These are phyloP conservation scores for Pseudopleuronectes americanus DNA, from an alignment of 2,797 vertebrate species.

Conservation along the genomic window DNA sequence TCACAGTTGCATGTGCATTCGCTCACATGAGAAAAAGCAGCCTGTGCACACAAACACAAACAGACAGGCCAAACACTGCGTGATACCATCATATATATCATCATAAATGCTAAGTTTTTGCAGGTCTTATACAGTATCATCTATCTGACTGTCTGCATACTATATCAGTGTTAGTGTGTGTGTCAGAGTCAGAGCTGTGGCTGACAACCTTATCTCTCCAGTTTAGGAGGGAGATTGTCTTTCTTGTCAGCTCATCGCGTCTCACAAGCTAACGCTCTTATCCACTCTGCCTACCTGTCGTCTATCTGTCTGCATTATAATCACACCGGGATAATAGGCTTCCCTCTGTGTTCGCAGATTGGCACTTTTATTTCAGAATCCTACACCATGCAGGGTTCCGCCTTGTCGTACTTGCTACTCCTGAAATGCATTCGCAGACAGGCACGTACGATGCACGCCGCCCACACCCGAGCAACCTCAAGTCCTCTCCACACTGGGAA, in stretches of 20 bases:
- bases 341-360: constrained; percentile 63
- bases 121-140: constrained; percentile 49
- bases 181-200: constrained; percentile 54
- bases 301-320: constrained; percentile 81
- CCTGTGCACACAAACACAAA: constrained; percentile 56
- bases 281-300: constrained; percentile 80
- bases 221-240: constrained; percentile 79
- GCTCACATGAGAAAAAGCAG: constrained; percentile 42
- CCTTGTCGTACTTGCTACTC: constrained; percentile 58
- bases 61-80: constrained; percentile 38
- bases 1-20: constrained; percentile 42
- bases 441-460: constrained; percentile 47
- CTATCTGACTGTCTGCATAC: constrained; percentile 42
- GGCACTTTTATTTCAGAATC: constrained; percentile 75
- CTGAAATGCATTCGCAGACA: constrained; percentile 64
- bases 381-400: constrained; percentile 35
- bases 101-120: constrained; percentile 48
- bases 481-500: constrained; percentile 57
- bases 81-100: constrained; percentile 65
- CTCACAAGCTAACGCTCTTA: constrained; percentile 75
- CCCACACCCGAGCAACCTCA: constrained; percentile 60
- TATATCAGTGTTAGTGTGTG: constrained; percentile 38
- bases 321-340: constrained; percentile 76
- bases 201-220: constrained; percentile 76
- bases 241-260: constrained; percentile 76